These are phyloP conservation scores for Rotaria magnacalcarata DNA, from an alignment of 2,888 invertebrate genomes.

Conservation along the genomic window DNA sequence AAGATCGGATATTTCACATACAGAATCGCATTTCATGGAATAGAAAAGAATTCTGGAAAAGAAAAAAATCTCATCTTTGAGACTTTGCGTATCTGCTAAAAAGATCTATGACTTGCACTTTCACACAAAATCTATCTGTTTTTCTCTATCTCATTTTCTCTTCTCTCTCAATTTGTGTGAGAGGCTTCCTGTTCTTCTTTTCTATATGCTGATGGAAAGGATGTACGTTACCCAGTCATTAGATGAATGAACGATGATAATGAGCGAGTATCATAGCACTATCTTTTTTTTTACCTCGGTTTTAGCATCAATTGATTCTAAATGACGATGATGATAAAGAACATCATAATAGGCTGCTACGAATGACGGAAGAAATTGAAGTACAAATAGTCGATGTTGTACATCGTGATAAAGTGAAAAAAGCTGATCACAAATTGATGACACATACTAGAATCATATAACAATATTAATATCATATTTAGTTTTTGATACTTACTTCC, in stretches of 20 bases:
- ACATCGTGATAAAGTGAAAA: conserved; percentile 9
- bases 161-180: not conserved
- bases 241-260: not conserved
- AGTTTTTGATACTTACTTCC: not conserved
- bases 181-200: conserved; percentile 8
- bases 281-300: not conserved
- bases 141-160: not conserved
- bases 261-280: not conserved
- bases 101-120: not conserved
- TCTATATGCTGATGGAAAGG: not conserved
- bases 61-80: not conserved
- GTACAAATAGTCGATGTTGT: not conserved
- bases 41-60: not conserved
- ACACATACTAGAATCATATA: not conserved
- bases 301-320: not conserved
- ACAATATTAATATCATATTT: not conserved
- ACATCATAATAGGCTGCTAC: conserved; percentile 19
- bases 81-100: not conserved
- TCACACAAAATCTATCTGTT: not conserved
- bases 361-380: conserved; percentile 35
- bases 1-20: not conserved
- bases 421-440: conserved; percentile 8
- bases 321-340: not conserved
- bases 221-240: not conserved
- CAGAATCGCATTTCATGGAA: not conserved